These are phyloP conservation scores for Phaethornis superciliosus DNA, from an alignment of 2,113 vertebrate species.

Conservation along the genomic window DNA sequence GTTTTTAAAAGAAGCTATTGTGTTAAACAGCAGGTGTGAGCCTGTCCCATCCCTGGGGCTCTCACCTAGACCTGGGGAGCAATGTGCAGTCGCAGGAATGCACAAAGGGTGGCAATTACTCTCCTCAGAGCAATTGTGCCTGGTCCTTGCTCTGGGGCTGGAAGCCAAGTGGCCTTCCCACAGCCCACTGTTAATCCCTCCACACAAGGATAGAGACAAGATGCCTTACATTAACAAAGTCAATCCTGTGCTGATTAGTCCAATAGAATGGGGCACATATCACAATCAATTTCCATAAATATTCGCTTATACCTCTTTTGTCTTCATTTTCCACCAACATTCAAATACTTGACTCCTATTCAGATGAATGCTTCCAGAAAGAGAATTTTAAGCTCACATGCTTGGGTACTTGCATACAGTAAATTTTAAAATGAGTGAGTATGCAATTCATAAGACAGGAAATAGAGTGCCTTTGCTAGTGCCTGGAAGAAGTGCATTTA, in stretches of 20 bases:
- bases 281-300: constrained; percentile 31
- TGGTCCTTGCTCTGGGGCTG: neutral
- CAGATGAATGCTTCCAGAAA: constrained; percentile 38
- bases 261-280: neutral
- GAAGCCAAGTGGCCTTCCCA: neutral
- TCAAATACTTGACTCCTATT: constrained; percentile 33
- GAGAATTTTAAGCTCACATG: constrained; percentile 48
- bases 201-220: neutral
- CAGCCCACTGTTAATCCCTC: neutral
- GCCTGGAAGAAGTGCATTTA: neutral
- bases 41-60: neutral
- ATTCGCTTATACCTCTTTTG: neutral
- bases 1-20: constrained; percentile 47
- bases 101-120: neutral
- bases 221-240: neutral
- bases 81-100: neutral
- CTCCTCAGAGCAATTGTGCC: neutral
- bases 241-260: neutral
- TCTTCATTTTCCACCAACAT: constrained; percentile 31
- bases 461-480: neutral
- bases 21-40: neutral
- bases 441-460: neutral
- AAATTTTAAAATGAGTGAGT: constrained; percentile 47
- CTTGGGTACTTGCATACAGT: constrained; percentile 47
- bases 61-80: neutral